A percentile compares a stretch with the other conserved stretches of the same genome.
Conservation (phyloP, 1,140 invertebrate species). For the Neodiprion virginianus region DNA sequence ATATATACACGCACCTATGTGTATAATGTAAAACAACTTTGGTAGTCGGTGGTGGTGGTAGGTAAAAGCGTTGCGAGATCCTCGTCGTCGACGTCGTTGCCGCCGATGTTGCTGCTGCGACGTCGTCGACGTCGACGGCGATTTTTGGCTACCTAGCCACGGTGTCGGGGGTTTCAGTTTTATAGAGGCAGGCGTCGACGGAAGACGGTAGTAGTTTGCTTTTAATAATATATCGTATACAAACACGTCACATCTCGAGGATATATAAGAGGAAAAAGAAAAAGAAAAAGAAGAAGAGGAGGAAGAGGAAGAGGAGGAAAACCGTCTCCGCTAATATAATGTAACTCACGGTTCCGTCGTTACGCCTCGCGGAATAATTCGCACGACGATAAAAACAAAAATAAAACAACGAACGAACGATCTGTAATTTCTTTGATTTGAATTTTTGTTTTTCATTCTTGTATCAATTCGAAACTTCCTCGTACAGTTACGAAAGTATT, state of each 20-base stretch:
- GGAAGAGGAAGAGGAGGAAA: slow-evolving; percentile 26
- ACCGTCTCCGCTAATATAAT: slow-evolving; percentile 20
- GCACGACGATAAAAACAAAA: slow-evolving; percentile 7
- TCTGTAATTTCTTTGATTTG: neutral
- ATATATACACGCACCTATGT: too few relatives aligned
- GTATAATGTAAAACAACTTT: neutral
- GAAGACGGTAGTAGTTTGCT: slow-evolving; percentile 35
- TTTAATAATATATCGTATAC: neutral
- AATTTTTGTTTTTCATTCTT: neutral
- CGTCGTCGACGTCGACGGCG: slow-evolving; percentile 26
- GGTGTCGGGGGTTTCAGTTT: slow-evolving; percentile 42
- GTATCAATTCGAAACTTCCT: neutral
- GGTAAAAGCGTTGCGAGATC: neutral
- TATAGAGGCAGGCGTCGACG: slow-evolving; percentile 54
- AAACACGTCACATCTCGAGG: neutral
- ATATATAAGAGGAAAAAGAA: slow-evolving; percentile 19
- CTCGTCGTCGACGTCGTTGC: slow-evolving; percentile 22
- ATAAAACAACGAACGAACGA: slow-evolving; percentile 21
- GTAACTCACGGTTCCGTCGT: slow-evolving; percentile 20
- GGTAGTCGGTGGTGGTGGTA: neutral
- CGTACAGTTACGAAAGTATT: slow-evolving; percentile 1
- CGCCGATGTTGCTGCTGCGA: slow-evolving; percentile 35
- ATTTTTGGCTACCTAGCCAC: slow-evolving; percentile 32
- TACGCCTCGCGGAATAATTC: slow-evolving; percentile 13
- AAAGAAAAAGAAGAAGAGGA: slow-evolving; percentile 34